phyloP scores from a whole-genome alignment of 2,888 invertebrate genomes.

The Chymomyza amoena region DNA sequence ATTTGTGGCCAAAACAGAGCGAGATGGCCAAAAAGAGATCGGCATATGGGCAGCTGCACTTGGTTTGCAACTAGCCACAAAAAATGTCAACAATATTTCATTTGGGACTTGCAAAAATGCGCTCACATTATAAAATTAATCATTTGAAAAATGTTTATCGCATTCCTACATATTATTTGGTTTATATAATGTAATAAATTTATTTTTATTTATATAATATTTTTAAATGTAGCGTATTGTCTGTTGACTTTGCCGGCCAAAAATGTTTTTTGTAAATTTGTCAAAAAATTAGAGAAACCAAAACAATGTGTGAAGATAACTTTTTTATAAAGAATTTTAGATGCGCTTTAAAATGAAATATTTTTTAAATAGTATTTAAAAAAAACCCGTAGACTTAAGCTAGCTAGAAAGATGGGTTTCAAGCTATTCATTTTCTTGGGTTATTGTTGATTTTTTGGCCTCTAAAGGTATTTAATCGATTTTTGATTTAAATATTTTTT shows the following conservation, averaged over 20 bases:
- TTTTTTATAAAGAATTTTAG: too few species aligned
- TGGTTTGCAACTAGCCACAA: not conserved
- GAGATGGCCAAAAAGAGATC: not conserved
- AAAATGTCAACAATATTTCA: not conserved
- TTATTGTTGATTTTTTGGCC: too few species aligned
- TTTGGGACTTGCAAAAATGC: not conserved
- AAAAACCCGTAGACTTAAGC: too few species aligned
- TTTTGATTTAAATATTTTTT: too few species aligned
- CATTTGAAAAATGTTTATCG: not conserved
- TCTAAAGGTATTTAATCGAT: too few species aligned
- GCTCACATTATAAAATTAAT: not conserved
- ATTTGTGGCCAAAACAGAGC: not conserved
- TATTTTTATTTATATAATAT: not conserved
- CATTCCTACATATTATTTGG: not conserved
- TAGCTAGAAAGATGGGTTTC: too few species aligned
- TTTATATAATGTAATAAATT: not conserved
- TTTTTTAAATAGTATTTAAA: too few species aligned
- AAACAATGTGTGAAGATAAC: not conserved
- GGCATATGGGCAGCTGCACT: not conserved
- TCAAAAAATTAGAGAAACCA: not conserved
- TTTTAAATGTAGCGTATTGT: not conserved
- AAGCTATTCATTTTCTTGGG: too few species aligned
- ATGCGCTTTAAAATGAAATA: too few species aligned
- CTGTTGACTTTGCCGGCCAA: not conserved
- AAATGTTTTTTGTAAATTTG: not conserved